phyloP scores from a whole-genome alignment of 2,888 invertebrate species.

The Ephialtes manifestator region DNA sequence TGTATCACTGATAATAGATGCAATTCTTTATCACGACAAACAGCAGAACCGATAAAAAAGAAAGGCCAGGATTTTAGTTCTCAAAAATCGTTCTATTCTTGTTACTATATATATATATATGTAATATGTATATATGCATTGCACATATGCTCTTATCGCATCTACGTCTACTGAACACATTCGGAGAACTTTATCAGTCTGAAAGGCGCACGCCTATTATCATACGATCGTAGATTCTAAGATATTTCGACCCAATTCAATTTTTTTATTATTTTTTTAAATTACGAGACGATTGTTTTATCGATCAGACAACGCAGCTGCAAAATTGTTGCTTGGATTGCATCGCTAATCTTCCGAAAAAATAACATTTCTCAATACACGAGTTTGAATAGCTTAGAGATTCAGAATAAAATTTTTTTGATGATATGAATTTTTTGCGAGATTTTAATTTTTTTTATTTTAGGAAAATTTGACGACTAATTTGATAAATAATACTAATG shows the following conservation, averaged over 20 bases:
- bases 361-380: neutral
- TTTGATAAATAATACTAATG: too few relatives aligned
- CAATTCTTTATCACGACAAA: conserved; percentile 50
- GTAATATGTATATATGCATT: neutral
- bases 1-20: conserved; percentile 35
- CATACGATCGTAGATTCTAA: neutral
- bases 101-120: too few relatives aligned
- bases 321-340: neutral
- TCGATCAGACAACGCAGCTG: conserved; percentile 2
- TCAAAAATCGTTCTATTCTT: neutral
- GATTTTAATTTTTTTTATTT: too few relatives aligned
- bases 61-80: conserved; percentile 2
- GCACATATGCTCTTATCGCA: neutral
- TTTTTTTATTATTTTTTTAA: neutral
- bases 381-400: too few relatives aligned
- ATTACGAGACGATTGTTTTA: neutral
- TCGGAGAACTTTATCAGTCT: conserved; percentile 10
- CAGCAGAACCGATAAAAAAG: conserved; percentile 16
- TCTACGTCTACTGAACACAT: neutral
- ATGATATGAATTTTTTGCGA: too few relatives aligned
- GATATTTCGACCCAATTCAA: neutral
- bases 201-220: conserved; percentile 7
- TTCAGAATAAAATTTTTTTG: too few relatives aligned
- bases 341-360: neutral
- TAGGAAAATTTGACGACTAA: too few relatives aligned